Base-by-base conservation (phyloP, 2,888 invertebrate species). In the Amorpha juglandis region DNA sequence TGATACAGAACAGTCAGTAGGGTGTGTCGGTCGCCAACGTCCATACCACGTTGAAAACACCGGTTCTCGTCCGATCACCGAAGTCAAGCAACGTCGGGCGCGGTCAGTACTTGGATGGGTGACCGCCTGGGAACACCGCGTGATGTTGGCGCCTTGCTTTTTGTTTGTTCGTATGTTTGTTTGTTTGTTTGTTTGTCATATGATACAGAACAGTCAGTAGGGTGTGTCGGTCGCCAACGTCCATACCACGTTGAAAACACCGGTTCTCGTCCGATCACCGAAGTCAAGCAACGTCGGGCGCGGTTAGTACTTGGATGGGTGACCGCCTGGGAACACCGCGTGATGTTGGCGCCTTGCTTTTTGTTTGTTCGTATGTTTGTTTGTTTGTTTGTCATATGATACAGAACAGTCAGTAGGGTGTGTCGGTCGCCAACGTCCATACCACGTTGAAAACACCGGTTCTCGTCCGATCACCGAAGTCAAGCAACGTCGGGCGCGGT, bases 41-140 rank as follows among this genome's bases (percentile, higher is more conserved):
- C 86, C 89, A 89, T 87, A 90, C 89, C 81, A 90, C 81, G 87
- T 88, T 90, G 88, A 89, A 88, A 74, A 87, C 89, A 89, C 90
- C 88, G 89, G 88, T 88, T 90, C 89, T 90, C 90, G 89, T 91
- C 90, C 89, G 90, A 91, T 91, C 90, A 91, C 91, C 89, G 90
- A 90, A 90, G 89, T 90, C 88, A 91, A 89, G 88, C 89, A 90
- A 88, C 89, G 84, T 90, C 87, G 89, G 90, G 90, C 90, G 89
- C 80, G 86, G 86, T 90, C 87, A 90, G 90, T 91, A 91, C 90
- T 90, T 91, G 88, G 89, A 89, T 91, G 90, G 89, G 89, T 90
- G 90, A 90, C 89, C 88, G 88, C 89, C 86, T 88, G 88, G 88
- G 88, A 89, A 88, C 87, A 89, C 88, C 84, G 77, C 87, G 87